phyloP scores from a whole-genome alignment of 1,140 invertebrate genomes.

The roundworm (Caenorhabditis elegans) region WBcel235 BX284604.4:8858501-8859000 shows the following conservation, averaged over 20 bases:
- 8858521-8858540: conserved; percentile 28
- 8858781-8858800: too few relatives aligned
- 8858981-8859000: background rate
- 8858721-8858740: background rate
- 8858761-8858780: too few relatives aligned
- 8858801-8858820: background rate
- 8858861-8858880: background rate
- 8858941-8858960: conserved; percentile 28
- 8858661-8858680: too few relatives aligned
- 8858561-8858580: background rate
- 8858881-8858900: background rate
- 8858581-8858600: background rate
- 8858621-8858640: background rate
- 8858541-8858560: background rate
- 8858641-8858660: too few relatives aligned
- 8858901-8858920: too few relatives aligned
- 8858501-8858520: conserved; percentile 32
- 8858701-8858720: too few relatives aligned
- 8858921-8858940: background rate
- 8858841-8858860: too few relatives aligned
- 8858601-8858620: background rate
- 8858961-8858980: conserved; percentile 66
- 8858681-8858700: too few relatives aligned
- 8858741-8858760: background rate
- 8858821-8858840: too few relatives aligned